phyloP scores from a whole-genome alignment of 2,113 vertebrate species.

The Bagarius yarrelli region DNA sequence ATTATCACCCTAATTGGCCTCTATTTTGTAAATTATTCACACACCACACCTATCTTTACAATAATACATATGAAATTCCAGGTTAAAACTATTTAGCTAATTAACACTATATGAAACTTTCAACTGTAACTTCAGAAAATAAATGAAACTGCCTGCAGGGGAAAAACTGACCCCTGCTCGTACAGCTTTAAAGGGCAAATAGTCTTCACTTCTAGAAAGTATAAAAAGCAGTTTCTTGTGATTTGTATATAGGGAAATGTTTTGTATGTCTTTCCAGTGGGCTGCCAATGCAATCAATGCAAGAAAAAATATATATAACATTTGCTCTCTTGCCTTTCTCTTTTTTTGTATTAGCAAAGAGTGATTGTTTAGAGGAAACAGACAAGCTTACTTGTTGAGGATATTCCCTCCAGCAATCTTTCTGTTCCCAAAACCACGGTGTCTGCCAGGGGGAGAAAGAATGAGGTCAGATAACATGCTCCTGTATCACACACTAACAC shows the following conservation, averaged over 20 bases:
- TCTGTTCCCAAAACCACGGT: slow-evolving; percentile 85
- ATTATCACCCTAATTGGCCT: background rate
- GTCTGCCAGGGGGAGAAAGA: slow-evolving; percentile 67
- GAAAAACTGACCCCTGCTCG: background rate
- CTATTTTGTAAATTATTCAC: background rate
- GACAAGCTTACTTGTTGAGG: slow-evolving; percentile 77
- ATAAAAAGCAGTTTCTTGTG: background rate
- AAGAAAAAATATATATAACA: background rate
- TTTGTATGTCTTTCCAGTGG: background rate
- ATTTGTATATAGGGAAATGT: slow-evolving; percentile 2
- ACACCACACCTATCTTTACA: background rate
- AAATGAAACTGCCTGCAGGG: background rate
- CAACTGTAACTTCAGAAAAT: background rate
- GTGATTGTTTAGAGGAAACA: background rate
- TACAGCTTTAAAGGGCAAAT: background rate
- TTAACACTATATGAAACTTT: background rate
- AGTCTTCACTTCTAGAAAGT: background rate
- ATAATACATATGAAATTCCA: too few species aligned
- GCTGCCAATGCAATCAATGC: background rate
- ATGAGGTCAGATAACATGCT: background rate
- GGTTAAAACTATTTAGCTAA: background rate
- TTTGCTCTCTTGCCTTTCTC: background rate
- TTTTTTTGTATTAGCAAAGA: background rate
- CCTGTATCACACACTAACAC: background rate
- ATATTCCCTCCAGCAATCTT: slow-evolving; percentile 83